A percentile compares a stretch with the other conserved stretches of the same genome.
These are phyloP conservation scores for Chrysochloris asiatica DNA, from an alignment of 2,113 vertebrate genomes.

Conservation along the genomic window DNA sequence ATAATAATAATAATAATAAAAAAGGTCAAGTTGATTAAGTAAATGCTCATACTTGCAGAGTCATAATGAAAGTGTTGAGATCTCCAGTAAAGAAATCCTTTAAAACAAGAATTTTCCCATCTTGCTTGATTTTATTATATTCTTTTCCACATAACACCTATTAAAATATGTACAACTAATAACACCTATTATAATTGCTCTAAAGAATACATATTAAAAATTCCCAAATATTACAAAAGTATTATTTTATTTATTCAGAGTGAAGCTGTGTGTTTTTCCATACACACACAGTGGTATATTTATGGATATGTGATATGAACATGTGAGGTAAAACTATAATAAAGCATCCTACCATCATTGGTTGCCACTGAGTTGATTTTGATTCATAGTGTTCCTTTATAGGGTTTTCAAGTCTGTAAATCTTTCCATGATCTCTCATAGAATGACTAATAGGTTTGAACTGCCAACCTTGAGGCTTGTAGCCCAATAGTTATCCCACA, in stretches of 20 bases:
- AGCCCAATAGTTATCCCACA: too few species aligned
- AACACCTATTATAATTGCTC: neutral
- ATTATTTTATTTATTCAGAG: neutral
- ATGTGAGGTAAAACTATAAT: conserved; percentile 3
- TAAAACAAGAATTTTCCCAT: neutral
- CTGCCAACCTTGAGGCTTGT: too few species aligned
- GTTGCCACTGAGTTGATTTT: too few species aligned
- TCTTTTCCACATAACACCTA: neutral
- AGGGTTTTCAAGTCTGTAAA: too few species aligned
- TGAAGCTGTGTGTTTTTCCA: neutral
- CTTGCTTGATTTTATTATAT: neutral
- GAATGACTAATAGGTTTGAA: too few species aligned
- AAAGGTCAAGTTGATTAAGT: neutral
- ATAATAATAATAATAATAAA: neutral
- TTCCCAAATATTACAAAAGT: neutral
- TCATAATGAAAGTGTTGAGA: neutral
- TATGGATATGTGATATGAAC: neutral
- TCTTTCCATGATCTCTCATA: too few species aligned
- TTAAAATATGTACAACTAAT: neutral
- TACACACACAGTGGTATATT: neutral
- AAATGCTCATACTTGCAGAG: neutral
- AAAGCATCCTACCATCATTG: too few species aligned
- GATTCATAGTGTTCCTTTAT: too few species aligned
- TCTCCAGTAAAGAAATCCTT: too few species aligned
- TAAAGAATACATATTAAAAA: conserved; percentile 28